Evolutionary conservation across 2,888 invertebrate species (phyloP), one percentile per base, ranked within the genome.

Genomic region (Zaprionus obscuricornis): DNA sequence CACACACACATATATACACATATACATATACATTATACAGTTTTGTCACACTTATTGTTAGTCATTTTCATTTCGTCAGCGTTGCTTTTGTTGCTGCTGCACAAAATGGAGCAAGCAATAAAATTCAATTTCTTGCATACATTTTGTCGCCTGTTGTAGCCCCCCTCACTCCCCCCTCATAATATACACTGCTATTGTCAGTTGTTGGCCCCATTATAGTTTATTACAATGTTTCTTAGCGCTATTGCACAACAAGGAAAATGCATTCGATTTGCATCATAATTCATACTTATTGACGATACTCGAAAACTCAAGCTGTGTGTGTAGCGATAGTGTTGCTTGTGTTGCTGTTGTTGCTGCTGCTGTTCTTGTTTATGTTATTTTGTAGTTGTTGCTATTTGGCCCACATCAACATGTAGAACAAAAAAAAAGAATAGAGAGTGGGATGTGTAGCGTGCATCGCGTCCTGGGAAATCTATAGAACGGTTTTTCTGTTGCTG

Each of bases 121-220:
- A 78, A 85, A 77, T 77, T 62, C 76, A 82, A 85, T 82, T 69
- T 79, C 84, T 79, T 75, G 76, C 76, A 72, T 83, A 60, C 74
- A 70, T 74, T 83, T 75, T 45, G 63, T 65, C 66, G 63, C 36
- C 26, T 33, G 43, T 50, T 20, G 24, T 46, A 68, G 46, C 14
- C 72, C 17, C 10, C 10, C 18, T 34, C 52, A 36, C 31, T 17
- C 6, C 11, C 50, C 14, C 18, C 24, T 40, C 18, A 11, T 8
- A 4, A 27, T 27, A 8, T 27, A 27, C 27, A n/a, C n/a, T n/a
- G n/a, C n/a, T n/a, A n/a, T n/a, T n/a, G n/a, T n/a, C n/a, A n/a
- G n/a, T n/a, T n/a, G n/a, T 20, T 66, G 58, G 43, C 66, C 64
- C 50, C 50, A 40, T 63, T 68, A 34, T 37, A 43, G 31, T 65